Base-by-base conservation (phyloP, 1,140 invertebrate genomes). In the Battus philenor region DNA sequence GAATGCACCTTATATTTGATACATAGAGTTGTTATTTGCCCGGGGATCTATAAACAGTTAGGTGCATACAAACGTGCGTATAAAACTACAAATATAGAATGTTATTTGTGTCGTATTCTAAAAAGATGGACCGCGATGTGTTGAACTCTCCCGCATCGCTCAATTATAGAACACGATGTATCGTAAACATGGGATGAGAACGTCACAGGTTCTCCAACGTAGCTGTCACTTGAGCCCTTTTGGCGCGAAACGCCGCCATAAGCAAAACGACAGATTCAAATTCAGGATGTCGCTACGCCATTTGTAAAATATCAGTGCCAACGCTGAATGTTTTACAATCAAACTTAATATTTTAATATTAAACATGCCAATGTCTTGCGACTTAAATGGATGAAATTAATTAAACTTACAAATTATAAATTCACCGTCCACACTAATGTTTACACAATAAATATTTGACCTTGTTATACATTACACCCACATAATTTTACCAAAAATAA, bases 91-190 rank as follows among this genome's bases (percentile, higher is more conserved):
- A 85, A 85, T 82, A 79, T 85, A 85, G 81, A 85, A 82, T 70
- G 78, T 82, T 85, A 85, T 85, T 85, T 85, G 78, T 82, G 81
- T 85, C 69, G 68, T 82, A 79, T 82, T 85, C 81, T 85, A 85
- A 82, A 85, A 85, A 82, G 78, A 85, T 85, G 77, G 75, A 78
- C 72, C 68, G 75, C 76, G 74, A 80, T 82, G 76, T 80, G 74
- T 78, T 82, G 70, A 79, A 76, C 78, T 85, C 81, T 85, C 81
- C 81, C 81, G 81, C 81, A 76, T 81, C 78, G 81, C 68, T 78
- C 78, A 81, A 78, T 85, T 81, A 82, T 85, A 85, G 78, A 72
- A 72, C 72, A 65, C 69, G 77, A 67, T 77, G 69, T 73, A 72
- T 66, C 60, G 74, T 71, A 61, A 68, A 69, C 58, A 55, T 46